Base-by-base conservation (phyloP, 2,888 invertebrate genomes). In the Alentia gelatinosa region DNA sequence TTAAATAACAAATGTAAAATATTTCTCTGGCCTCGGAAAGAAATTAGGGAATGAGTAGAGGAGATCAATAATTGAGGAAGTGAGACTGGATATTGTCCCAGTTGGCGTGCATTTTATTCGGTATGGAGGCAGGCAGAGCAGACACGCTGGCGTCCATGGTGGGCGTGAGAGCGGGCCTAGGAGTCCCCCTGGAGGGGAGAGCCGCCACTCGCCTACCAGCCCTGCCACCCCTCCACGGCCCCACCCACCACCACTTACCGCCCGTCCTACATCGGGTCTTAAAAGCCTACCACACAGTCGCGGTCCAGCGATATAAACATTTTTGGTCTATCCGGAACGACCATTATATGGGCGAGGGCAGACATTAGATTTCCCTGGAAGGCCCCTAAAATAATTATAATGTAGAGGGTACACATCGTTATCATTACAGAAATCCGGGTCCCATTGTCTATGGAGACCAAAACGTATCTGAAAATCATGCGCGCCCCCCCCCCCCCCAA, bases 31-130 rank as follows among this genome's bases (percentile, higher is more conserved):
- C 26, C 74, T 35, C 37, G 9, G 15, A 79, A 79, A 74, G 30
- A 79, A 79, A 79, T 35, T 79, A 79, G 9, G 79, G 79, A 79
- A 37, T 39, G 35, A 79, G 39, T 26, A 39, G 23, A 35, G 4
- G 68, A 35, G 35, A 79, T 79, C 39, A 79, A 79, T 79, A 5
- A 23, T 79, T 79, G 39, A 79, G 19, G 37, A 79, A 39, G 35
- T 35, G 35, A 79, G 79, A n/a, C 79, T 79, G 79, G 79, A 23
- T 79, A 23, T 26, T 39, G 37, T 37, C 79, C 15, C 79, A 39
- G 26, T 12, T 79, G 39, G 79, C 79, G 79, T 79, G 79, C 37
- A 35, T 33, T 79, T 79, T 79, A 79, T 79, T 35, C 37, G 35
- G 7, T 26, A 26, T 79, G 37, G 4, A 35, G 37, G 79, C 79